Evolutionary conservation across 2,888 invertebrate species (phyloP).

Genomic region (Trissoscelio sp.): DNA sequence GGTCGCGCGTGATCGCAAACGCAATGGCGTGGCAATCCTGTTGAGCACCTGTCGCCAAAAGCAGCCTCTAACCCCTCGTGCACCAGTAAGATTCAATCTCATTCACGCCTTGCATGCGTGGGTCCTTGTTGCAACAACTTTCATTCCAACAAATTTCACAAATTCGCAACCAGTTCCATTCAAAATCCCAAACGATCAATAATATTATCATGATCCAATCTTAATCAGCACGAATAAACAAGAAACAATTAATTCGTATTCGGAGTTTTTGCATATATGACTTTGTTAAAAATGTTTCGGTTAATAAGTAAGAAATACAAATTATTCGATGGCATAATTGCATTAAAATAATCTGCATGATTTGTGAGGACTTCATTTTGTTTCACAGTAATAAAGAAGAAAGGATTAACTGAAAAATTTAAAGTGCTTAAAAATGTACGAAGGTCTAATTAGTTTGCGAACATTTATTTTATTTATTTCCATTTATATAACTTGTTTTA

Average conservation of each 20-base stretch:
- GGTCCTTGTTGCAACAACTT: slow-evolving; percentile 42
- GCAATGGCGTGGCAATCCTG: slow-evolving; percentile 67
- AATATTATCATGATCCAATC: slow-evolving; percentile 8
- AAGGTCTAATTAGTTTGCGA: no score
- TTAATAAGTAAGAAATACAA: no score
- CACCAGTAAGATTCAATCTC: slow-evolving; percentile 58
- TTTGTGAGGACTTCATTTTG: no score
- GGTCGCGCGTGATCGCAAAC: slow-evolving; percentile 59
- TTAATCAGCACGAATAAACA: background rate
- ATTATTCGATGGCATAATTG: no score
- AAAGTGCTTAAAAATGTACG: no score
- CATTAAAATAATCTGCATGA: no score
- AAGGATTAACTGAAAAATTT: no score
- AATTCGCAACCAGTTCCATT: slow-evolving; percentile 35
- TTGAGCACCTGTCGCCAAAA: slow-evolving; percentile 76
- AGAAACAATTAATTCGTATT: slow-evolving; percentile 14
- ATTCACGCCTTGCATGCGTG: slow-evolving; percentile 64
- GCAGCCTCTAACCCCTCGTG: slow-evolving; percentile 50
- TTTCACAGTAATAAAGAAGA: no score
- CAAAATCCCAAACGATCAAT: slow-evolving; percentile 13
- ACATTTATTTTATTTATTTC: no score
- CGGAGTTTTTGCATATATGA: no score
- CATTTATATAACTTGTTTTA: no score
- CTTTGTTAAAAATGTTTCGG: background rate
- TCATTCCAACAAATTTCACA: slow-evolving; percentile 33